Base-by-base conservation (phyloP, 2,113 vertebrate species). In the Hirundichthys speculiger region DNA sequence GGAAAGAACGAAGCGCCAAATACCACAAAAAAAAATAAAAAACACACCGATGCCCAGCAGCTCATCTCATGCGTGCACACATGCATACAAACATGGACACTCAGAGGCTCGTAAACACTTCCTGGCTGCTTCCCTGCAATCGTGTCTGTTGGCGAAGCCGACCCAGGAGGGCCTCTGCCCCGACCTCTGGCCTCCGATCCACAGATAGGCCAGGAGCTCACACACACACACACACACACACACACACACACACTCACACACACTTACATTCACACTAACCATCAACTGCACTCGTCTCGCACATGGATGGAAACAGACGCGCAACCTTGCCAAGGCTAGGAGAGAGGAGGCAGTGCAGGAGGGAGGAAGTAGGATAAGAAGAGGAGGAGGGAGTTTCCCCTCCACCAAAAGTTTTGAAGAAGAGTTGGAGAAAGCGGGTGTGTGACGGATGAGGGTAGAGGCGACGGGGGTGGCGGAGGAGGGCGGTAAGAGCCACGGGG, bases 391-490 rank as follows among this genome's bases (percentile, higher is more conserved):
- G 72, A 60, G 40, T 50, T 53, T 53, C 51, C 53, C 64, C 64
- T 48, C 14, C 55, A 22, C 64, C 63, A 64, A 88, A 90, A 88
- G 84, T 88, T 90, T 85, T 75, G 59, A 62, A 63, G 60, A 69
- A 72, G 69, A 70, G 79, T 69, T 52, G 34, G 43, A 45, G 74
- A 65, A 82, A 69, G 73, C 58, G 71, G 30, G 73, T 57, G 56
- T 53, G 56, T 41, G 45, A 51, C 64, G 45, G 51, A 54, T 54
- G 58, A 54, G 69, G 73, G 20, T 19, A 16, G 56, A 22, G 30
- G 63, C 49, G 64, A 51, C 54, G 42, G 42, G 62, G 57, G 54
- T 14, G 60, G 39, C n/a, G 24, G 50, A 42, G n/a, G 39, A 53
- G 22, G 54, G 60, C 53, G 77, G 50, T 83, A 10, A 50, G 65